These are phyloP conservation scores for Grantiella picta DNA, from an alignment of 2,113 vertebrate genomes.

Conservation along the genomic window DNA sequence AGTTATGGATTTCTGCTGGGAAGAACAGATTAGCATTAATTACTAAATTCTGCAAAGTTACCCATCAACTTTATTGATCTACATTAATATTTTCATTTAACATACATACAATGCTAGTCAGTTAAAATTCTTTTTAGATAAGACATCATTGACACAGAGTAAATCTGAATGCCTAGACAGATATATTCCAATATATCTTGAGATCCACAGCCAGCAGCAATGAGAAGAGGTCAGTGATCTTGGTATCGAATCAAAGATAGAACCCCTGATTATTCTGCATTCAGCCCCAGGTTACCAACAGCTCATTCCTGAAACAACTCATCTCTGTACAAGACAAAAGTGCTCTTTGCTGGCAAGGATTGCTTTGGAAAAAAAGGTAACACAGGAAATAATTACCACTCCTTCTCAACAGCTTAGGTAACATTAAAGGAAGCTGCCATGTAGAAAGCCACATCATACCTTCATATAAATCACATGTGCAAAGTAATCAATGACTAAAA, in stretches of 20 bases:
- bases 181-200: background rate
- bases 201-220: background rate
- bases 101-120: background rate
- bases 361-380: background rate
- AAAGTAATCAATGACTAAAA: background rate
- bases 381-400: background rate
- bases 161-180: background rate
- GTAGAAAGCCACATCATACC: background rate
- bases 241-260: background rate
- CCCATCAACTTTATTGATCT: background rate
- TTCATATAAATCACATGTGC: background rate
- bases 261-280: background rate
- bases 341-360: background rate
- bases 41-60: background rate
- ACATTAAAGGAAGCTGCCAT: background rate
- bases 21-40: background rate
- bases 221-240: background rate
- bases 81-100: background rate
- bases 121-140: background rate
- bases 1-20: background rate
- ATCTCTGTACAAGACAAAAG: background rate
- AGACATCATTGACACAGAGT: background rate
- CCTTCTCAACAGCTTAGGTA: background rate
- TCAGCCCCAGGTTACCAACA: background rate
- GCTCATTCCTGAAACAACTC: background rate